A percentile compares a stretch with the other conserved stretches of the same genome.
Conservation (phyloP, 2,113 vertebrate genomes). For the Campylorhamphus procurvoides region DNA sequence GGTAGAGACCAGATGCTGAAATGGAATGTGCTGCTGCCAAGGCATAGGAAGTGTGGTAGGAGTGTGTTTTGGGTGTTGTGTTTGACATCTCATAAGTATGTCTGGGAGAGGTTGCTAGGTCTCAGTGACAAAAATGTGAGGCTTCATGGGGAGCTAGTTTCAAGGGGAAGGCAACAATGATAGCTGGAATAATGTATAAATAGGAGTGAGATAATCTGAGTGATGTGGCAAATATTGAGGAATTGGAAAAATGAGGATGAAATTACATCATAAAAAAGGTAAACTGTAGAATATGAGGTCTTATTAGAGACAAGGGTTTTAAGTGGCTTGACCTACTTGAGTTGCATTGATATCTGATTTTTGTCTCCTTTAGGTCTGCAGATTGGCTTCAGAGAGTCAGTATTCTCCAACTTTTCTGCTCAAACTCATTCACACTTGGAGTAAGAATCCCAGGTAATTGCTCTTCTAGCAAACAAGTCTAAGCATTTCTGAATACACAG, state of each 20-base stretch:
- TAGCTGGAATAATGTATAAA: neutral
- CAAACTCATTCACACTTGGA: constrained; percentile 91
- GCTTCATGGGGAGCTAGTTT: neutral
- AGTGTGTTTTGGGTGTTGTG: neutral
- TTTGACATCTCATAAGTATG: neutral
- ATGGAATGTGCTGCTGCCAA: neutral
- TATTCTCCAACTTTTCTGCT: constrained; percentile 93
- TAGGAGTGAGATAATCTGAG: neutral
- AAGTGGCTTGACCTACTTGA: neutral
- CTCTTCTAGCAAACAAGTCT: neutral
- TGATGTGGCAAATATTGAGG: neutral
- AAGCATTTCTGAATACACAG: neutral
- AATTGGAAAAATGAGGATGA: neutral
- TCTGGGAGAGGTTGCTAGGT: neutral
- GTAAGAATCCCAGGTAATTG: constrained; percentile 87
- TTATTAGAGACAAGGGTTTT: neutral
- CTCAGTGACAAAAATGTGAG: neutral
- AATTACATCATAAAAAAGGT: neutral
- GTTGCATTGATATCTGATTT: neutral
- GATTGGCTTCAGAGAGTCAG: constrained; percentile 88
- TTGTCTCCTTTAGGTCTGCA: constrained; percentile 78
- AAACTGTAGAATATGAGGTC: neutral
- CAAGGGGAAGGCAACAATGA: neutral
- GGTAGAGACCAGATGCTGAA: neutral
- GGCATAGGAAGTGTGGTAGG: neutral